Conservation (phyloP, 2,113 vertebrate species). For the Zootoca vivipara region DNA sequence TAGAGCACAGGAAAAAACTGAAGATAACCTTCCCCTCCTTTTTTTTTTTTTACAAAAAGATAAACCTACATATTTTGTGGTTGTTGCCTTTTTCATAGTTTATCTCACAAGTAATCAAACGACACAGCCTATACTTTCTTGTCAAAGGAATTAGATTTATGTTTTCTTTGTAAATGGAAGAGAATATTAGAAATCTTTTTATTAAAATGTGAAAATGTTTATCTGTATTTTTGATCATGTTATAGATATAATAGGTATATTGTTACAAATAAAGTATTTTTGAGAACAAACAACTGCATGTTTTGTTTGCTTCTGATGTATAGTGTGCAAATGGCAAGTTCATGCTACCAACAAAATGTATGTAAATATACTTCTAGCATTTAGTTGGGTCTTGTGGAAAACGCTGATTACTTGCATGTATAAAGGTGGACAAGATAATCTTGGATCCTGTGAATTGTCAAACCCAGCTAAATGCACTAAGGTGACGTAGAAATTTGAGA, state of each 20-base stretch:
- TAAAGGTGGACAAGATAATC: background rate
- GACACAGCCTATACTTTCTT: conserved; percentile 47
- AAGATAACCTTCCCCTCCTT: background rate
- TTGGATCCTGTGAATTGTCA: background rate
- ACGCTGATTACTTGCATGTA: background rate
- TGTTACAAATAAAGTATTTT: conserved; percentile 85
- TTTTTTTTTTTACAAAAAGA: background rate
- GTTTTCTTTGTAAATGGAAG: conserved; percentile 71
- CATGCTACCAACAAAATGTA: background rate
- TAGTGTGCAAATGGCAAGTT: background rate
- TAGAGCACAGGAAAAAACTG: background rate
- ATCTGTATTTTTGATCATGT: conserved; percentile 84
- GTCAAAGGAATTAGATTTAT: conserved; percentile 50
- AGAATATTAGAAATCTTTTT: conserved; percentile 73
- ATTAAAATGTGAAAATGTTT: conserved; percentile 72
- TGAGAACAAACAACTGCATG: conserved; percentile 55
- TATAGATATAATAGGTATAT: conserved; percentile 73
- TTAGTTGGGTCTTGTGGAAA: background rate
- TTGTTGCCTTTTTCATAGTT: conserved; percentile 47
- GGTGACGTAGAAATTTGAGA: background rate
- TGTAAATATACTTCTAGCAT: background rate
- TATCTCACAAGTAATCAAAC: conserved; percentile 36
- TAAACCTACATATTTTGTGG: background rate
- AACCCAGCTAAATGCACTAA: background rate
- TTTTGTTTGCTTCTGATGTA: background rate